Evolutionary conservation across 2,113 vertebrate genomes (phyloP), one percentile per base, ranked within the genome.

Genomic region (Amphiprion percula): DNA sequence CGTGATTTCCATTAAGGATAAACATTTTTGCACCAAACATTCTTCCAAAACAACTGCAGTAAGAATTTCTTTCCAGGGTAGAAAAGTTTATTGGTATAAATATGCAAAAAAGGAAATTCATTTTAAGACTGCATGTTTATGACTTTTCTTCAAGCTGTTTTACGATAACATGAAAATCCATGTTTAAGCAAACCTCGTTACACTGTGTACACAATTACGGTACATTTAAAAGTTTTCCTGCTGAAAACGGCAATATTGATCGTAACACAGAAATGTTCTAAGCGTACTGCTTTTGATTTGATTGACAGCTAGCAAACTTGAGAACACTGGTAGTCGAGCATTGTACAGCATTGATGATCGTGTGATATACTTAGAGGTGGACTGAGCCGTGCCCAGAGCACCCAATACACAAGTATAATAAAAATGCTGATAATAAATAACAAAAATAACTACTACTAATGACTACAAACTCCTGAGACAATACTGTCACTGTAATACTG

Each of bases 51-150:
- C 1, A 76, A 23, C 0, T 10, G 5, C 33, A 47, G 17, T 1
- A 6, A 53, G 4, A 41, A 1, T 0, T 67, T 64, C 28, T 46
- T 12, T 72, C 80, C 47, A 75, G 76, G 59, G 87, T 92, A 93
- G 52, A 93, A 91, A 92, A 91, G 77, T 93, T 94, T 94, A 93
- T 94, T 94, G 81, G 83, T 92, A 94, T 89, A 93, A 94, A 93
- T 93, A 91, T 91, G 88, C 62, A 91, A 91, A 80, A 91, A 91
- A 87, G 55, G 68, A 90, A 91, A 90, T 82, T 69, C 41, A 73
- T 87, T 85, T 87, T 81, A 93, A 92, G 86, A 94, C 90, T 86
- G 84, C 79, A 82, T 79, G 90, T 92, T 82, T 10, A 86, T 81
- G 71, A 88, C 37, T 63, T 68, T 79, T 83, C 71, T 73, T 88